Evolutionary conservation across 2,113 vertebrate genomes (phyloP).

Genomic region (Sylvilagus bachmani): DNA sequence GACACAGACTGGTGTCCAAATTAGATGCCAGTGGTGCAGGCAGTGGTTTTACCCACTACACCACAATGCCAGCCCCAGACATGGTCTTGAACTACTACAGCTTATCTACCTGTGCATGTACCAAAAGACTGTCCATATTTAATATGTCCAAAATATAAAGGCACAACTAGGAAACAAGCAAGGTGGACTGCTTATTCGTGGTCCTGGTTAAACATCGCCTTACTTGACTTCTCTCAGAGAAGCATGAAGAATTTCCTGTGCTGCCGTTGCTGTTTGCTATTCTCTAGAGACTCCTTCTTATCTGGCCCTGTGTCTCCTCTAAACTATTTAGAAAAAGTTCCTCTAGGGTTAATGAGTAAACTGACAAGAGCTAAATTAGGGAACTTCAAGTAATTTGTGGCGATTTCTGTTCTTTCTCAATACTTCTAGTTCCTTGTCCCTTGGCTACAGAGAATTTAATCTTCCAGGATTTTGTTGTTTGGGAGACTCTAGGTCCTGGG

Average conservation of each 20-base stretch:
- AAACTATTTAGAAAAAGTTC: not conserved
- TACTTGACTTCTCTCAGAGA: not conserved
- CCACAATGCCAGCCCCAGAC: too few species aligned
- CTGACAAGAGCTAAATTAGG: not conserved
- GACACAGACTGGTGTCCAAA: too few species aligned
- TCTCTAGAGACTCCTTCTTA: not conserved
- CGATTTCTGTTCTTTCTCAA: not conserved
- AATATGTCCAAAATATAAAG: not conserved
- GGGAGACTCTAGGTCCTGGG: not conserved
- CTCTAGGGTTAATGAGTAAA: not conserved
- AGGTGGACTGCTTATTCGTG: not conserved
- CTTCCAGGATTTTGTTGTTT: not conserved
- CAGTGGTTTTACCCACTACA: too few species aligned
- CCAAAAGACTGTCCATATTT: not conserved
- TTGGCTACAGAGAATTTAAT: too few species aligned
- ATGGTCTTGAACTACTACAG: not conserved
- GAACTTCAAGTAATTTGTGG: not conserved
- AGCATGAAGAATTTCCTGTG: not conserved
- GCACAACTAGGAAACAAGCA: not conserved
- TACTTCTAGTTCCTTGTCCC: not conserved
- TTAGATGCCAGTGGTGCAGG: too few species aligned
- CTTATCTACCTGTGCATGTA: not conserved
- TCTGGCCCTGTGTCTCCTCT: not conserved
- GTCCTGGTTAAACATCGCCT: too few species aligned
- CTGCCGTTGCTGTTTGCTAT: not conserved